Conservation (phyloP, 2,113 vertebrate genomes). For the Oreochromis tanganicae region DNA sequence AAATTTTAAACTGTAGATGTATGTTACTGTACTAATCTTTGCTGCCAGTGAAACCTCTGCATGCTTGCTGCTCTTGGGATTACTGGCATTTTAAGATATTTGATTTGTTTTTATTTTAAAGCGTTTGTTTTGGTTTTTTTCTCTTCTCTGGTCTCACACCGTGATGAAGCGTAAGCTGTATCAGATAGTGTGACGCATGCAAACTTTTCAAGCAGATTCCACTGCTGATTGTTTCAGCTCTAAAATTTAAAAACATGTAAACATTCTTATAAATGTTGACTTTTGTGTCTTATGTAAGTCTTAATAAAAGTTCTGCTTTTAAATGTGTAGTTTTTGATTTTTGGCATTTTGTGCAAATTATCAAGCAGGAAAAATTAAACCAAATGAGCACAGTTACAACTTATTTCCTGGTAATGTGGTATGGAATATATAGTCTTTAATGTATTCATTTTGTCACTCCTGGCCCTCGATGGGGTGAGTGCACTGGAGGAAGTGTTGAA, state of each 20-base stretch:
- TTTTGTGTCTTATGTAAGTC: conserved; percentile 7
- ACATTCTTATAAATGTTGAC: conserved; percentile 11
- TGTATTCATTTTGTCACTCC: neutral
- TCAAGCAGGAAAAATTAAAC: neutral
- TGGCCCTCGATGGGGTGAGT: neutral
- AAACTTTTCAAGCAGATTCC: neutral
- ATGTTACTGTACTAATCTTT: neutral
- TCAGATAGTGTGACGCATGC: neutral
- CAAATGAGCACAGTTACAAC: neutral
- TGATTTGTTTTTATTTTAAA: neutral
- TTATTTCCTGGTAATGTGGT: neutral
- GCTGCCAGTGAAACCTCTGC: neutral
- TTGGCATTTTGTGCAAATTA: neutral
- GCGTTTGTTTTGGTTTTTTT: neutral
- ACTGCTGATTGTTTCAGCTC: conserved; percentile 44
- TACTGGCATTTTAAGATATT: neutral
- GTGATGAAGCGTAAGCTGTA: neutral
- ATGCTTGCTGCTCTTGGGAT: neutral
- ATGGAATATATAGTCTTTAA: fast-evolving
- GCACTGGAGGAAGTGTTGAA: neutral
- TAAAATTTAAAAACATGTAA: neutral
- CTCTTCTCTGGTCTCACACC: neutral
- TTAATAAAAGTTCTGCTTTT: conserved; percentile 51
- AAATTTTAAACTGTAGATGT: neutral
- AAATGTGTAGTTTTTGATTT: neutral